Evolutionary conservation across 2,113 vertebrate species (phyloP), one percentile per base, ranked within the genome.

Genomic region (Ctenomys sociabilis): DNA sequence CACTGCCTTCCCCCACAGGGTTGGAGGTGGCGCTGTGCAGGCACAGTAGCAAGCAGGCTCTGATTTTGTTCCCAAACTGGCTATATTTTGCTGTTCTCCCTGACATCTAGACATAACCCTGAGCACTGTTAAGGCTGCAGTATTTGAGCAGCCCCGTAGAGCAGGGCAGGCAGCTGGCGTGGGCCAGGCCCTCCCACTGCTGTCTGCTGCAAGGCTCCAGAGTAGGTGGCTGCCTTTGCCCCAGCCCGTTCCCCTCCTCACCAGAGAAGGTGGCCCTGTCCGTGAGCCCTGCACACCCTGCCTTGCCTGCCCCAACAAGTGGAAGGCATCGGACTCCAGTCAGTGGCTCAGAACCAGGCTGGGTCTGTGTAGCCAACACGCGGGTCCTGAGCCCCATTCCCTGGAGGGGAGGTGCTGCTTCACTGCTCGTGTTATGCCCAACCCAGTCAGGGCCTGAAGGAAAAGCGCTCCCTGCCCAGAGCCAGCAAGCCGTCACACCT

Each of bases 111-210:
- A 28, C 14, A 5, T 19, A 5, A 2, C 12, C 77, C 26, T n/a
- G 28, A 3, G 10, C 64, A 5, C 16, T 13, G 1, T 22, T 28
- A 0, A 32, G 45, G 43, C 35, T 1, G 0, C 0, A 0, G 32
- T 3, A 7, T 26, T 54, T 17, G 6, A 17, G 43, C 7, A 3
- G 43, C 57, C 26, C 21, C 26, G 8, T 1, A 0, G 5, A 64
- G 26, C 32, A 1, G 49, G 19, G 68, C 68, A 16, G 84, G 32
- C 4, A 17, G 37, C 3, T 19, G 83, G 0, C 10, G 2, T 9
- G 1, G 10, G 16, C 83, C 68, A 7, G 5, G 52, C n/a, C 24
- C 2, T n/a, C 28, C 22, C 77, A 4, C 37, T 4, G 4, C 26
- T 0, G 0, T 52, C 35, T 80, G 54, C 49, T 0, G 1, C 3